phyloP scores from a whole-genome alignment of 2,797 vertebrate genomes.

The Leptatherina wallacei region DNA sequence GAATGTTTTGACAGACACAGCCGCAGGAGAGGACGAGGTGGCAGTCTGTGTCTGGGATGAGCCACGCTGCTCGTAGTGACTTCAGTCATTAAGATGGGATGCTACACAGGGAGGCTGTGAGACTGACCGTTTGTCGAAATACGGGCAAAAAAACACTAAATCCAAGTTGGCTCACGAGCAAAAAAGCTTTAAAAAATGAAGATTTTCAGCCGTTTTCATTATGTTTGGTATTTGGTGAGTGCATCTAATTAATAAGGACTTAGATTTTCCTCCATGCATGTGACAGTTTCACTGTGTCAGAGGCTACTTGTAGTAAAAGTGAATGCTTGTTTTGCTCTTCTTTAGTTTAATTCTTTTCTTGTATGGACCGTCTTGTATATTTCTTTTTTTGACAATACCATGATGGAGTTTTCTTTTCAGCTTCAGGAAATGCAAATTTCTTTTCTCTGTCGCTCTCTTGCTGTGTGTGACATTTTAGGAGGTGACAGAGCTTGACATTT shows the following conservation, averaged over 20 bases:
- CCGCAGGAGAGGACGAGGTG: conserved; percentile 34
- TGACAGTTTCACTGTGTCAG: conserved; percentile 13
- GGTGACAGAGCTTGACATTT: conserved; percentile 70
- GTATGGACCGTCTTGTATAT: neutral
- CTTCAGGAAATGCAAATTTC: conserved; percentile 36
- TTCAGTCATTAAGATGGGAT: conserved; percentile 55
- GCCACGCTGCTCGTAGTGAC: conserved; percentile 19
- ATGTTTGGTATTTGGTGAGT: conserved; percentile 88
- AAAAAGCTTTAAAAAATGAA: conserved; percentile 74
- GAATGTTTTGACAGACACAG: conserved; percentile 32
- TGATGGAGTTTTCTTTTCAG: conserved; percentile 6
- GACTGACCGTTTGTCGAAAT: conserved; percentile 22
- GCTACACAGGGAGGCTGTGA: conserved; percentile 42
- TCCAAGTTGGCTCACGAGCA: conserved; percentile 3
- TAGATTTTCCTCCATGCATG: conserved; percentile 33
- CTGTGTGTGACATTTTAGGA: conserved; percentile 76
- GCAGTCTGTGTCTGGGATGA: conserved; percentile 37
- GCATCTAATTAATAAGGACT: neutral
- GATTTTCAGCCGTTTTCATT: conserved; percentile 90
- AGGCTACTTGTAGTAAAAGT: conserved; percentile 27
- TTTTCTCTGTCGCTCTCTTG: conserved; percentile 62
- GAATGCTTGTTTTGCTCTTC: conserved; percentile 5
- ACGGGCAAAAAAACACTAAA: conserved; percentile 18
- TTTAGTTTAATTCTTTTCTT: conserved; percentile 19
- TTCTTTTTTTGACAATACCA: conserved; percentile 6